A percentile compares a stretch with the other conserved stretches of the same genome.
These are phyloP conservation scores for Alviniconcha strummeri DNA, from an alignment of 2,888 invertebrate species.

Conservation along the genomic window DNA sequence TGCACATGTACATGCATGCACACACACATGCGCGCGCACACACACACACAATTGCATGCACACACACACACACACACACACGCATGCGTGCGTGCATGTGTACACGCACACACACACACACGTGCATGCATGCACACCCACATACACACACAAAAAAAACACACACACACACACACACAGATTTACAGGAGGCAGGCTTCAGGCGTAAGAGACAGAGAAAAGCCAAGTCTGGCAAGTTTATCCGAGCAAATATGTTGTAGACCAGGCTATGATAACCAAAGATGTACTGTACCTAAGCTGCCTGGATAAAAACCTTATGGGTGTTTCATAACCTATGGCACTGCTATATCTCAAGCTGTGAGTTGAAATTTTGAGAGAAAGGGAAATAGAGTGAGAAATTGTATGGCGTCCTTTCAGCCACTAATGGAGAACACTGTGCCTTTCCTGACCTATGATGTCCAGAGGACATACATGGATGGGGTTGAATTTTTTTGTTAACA, in stretches of 20 bases:
- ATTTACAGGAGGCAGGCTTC: not conserved
- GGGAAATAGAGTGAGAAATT: too few relatives aligned
- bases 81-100: not conserved
- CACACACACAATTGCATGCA: not conserved
- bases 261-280: not conserved
- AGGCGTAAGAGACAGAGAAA: not conserved
- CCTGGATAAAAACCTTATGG: not conserved
- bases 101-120: too few relatives aligned
- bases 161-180: too few relatives aligned
- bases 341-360: not conserved
- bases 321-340: not conserved
- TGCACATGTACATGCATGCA: not conserved
- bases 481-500: too few relatives aligned
- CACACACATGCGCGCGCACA: slow-evolving; percentile 11
- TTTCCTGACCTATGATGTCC: too few relatives aligned
- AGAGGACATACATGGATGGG: too few relatives aligned
- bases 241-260: not conserved
- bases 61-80: not conserved
- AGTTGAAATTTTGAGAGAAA: too few relatives aligned
- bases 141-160: not conserved
- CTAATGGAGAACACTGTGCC: too few relatives aligned
- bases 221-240: not conserved
- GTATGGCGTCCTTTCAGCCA: too few relatives aligned
- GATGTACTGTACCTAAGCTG: not conserved
- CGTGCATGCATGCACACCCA: not conserved